These are phyloP conservation scores for Ypsolopha sequella DNA, from an alignment of 2,888 invertebrate genomes.

Conservation along the genomic window DNA sequence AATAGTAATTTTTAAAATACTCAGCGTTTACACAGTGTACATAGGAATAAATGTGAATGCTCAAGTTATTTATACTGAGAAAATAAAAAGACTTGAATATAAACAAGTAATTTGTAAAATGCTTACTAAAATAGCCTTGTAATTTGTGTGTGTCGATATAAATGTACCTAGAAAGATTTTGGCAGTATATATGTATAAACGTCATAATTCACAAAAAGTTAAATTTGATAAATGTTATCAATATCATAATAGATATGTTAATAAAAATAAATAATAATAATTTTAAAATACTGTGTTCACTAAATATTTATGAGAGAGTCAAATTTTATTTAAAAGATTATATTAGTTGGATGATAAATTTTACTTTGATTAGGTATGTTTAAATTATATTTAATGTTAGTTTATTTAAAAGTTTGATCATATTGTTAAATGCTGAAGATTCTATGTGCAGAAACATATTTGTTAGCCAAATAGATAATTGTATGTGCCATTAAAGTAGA, in stretches of 20 bases:
- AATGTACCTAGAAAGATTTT: slow-evolving; percentile 17
- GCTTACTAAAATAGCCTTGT: slow-evolving; percentile 42
- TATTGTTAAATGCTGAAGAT: too few relatives aligned
- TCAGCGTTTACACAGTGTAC: slow-evolving; percentile 24
- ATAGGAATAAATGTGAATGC: slow-evolving; percentile 56
- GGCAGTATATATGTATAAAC: too few relatives aligned
- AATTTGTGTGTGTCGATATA: slow-evolving; percentile 35
- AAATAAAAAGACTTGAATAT: slow-evolving; percentile 58
- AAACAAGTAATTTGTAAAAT: slow-evolving; percentile 33
- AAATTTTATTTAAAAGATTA: not conserved
- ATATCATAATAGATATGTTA: slow-evolving; percentile 21
- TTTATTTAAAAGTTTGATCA: not conserved
- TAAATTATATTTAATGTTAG: not conserved
- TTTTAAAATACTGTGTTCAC: slow-evolving; percentile 55
- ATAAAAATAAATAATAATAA: slow-evolving; percentile 21
- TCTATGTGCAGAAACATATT: too few relatives aligned
- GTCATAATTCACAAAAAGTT: too few relatives aligned
- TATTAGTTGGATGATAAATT: not conserved
- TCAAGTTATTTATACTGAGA: slow-evolving; percentile 49
- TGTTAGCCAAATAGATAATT: not conserved
- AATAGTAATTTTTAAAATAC: slow-evolving; percentile 33
- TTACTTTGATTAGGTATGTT: not conserved
- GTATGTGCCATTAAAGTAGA: not conserved
- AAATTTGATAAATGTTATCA: not conserved
- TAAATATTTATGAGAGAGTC: slow-evolving; percentile 16